Conservation (phyloP, 2,113 vertebrate species). For the Circaetus gallicus region DNA sequence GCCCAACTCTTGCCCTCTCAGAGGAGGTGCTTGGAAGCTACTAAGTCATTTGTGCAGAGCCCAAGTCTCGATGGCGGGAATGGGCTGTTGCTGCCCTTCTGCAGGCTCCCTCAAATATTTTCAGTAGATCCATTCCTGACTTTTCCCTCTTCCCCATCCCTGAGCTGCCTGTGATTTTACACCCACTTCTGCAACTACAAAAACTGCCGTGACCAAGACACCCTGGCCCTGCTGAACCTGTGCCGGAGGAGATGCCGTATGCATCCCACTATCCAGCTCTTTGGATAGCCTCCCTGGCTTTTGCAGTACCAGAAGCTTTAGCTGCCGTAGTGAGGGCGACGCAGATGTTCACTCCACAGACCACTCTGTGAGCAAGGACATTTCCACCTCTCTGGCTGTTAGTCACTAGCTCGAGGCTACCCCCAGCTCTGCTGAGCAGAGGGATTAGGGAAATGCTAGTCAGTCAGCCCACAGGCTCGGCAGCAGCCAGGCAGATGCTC, state of each 20-base stretch:
- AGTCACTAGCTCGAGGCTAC: not conserved
- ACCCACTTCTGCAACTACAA: not conserved
- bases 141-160: not conserved
- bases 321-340: not conserved
- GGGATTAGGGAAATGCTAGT: not conserved
- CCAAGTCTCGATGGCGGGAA: not conserved
- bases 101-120: not conserved
- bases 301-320: not conserved
- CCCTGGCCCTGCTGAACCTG: not conserved
- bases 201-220: fast-evolving
- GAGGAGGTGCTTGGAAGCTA: not conserved
- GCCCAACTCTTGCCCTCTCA: not conserved
- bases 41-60: not conserved
- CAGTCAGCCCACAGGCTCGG: not conserved
- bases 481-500: not conserved
- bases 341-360: not conserved
- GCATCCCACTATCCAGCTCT: not conserved
- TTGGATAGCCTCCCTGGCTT: not conserved
- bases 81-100: not conserved
- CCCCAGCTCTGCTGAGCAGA: not conserved
- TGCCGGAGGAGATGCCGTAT: not conserved
- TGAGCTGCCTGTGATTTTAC: not conserved
- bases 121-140: not conserved
- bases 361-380: not conserved
- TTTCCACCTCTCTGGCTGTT: not conserved